Evolutionary conservation across 2,888 invertebrate species (phyloP).

Genomic region (Athalia circularis): DNA sequence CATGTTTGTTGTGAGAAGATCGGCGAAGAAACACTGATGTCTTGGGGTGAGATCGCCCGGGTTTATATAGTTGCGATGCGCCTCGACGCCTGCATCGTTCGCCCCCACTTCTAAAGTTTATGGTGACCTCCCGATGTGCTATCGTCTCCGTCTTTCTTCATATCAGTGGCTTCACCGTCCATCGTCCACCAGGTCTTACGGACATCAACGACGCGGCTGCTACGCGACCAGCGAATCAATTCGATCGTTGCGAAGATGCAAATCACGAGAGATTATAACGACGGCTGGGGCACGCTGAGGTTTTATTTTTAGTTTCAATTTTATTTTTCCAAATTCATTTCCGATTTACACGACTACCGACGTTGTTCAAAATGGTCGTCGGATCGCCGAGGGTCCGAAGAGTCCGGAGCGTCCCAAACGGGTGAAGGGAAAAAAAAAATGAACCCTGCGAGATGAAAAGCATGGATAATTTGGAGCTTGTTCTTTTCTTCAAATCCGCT

Average conservation of each 20-base stretch:
- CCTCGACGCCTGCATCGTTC: constrained; percentile 50
- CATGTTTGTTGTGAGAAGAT: constrained; percentile 65
- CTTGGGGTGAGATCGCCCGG: constrained; percentile 61
- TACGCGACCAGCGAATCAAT: constrained; percentile 59
- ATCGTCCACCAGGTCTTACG: constrained; percentile 46
- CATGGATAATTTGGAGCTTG: too few species aligned
- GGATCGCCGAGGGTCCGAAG: too few species aligned
- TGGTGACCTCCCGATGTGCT: constrained; percentile 40
- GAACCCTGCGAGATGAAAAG: too few species aligned
- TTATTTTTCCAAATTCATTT: too few species aligned
- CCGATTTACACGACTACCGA: too few species aligned
- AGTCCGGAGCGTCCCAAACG: too few species aligned
- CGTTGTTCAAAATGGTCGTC: too few species aligned
- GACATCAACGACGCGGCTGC: constrained; percentile 52
- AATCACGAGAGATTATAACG: constrained; percentile 30
- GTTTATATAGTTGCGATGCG: constrained; percentile 65
- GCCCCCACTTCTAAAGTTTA: constrained; percentile 56
- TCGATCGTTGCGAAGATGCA: constrained; percentile 46
- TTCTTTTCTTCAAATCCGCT: too few species aligned
- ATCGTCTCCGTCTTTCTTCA: constrained; percentile 59
- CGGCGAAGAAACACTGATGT: constrained; percentile 65
- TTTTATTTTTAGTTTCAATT: background rate
- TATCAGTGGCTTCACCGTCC: constrained; percentile 52
- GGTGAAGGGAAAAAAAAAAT: too few species aligned
- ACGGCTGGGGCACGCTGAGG: background rate